Percentiles rank a stretch among this genome's conserved stretches.
Conservation (phyloP, 2,888 invertebrate species). For the Cephus sareptanus region DNA sequence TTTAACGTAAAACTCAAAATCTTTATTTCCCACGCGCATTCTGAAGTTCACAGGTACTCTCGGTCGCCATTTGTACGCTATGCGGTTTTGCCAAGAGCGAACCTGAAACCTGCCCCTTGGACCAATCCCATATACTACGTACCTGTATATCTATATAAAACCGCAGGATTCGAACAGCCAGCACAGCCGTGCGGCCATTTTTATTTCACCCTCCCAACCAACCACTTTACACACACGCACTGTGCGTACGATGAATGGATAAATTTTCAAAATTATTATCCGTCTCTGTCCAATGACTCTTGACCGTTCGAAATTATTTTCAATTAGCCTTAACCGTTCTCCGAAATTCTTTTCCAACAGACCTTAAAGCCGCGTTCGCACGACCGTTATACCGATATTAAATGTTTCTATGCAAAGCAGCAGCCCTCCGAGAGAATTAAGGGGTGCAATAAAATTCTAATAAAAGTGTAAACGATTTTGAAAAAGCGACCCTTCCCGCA, state of each 20-base stretch:
- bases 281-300: too few species aligned
- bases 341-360: too few species aligned
- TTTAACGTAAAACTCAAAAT: too few species aligned
- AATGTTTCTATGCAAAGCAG: too few species aligned
- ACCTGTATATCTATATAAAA: constrained; percentile 9
- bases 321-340: too few species aligned
- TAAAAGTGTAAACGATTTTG: neutral
- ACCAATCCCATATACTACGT: constrained; percentile 28
- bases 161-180: too few species aligned
- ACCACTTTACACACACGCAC: neutral
- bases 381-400: too few species aligned
- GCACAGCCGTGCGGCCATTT: too few species aligned
- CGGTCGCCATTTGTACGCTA: constrained; percentile 55
- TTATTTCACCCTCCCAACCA: neutral
- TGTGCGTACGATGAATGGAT: neutral
- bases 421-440: neutral
- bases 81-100: constrained; percentile 42
- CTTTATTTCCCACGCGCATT: neutral
- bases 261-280: too few species aligned
- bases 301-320: too few species aligned
- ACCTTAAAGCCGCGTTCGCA: too few species aligned
- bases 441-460: neutral
- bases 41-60: constrained; percentile 14
- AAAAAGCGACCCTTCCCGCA: neutral
- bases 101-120: constrained; percentile 38